Evolutionary conservation across 2,113 vertebrate genomes (phyloP).

Genomic region (Psophia crepitans): DNA sequence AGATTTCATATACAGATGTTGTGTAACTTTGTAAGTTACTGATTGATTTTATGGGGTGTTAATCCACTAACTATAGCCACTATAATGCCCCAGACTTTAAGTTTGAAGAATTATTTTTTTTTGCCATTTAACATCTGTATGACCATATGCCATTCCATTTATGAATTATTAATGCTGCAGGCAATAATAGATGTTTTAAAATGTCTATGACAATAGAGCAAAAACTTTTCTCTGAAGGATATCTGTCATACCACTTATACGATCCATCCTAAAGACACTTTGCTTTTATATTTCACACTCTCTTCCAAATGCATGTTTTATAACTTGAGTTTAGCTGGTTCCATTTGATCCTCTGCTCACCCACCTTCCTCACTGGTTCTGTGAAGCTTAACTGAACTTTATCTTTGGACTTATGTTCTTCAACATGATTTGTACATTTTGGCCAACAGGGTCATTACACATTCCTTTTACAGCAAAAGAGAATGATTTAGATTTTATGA

Average conservation of each 20-base stretch:
- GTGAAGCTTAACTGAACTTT: neutral
- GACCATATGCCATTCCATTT: neutral
- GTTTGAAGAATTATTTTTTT: neutral
- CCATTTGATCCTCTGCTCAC: neutral
- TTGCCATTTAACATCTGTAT: neutral
- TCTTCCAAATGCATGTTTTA: neutral
- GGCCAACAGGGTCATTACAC: neutral
- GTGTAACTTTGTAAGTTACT: neutral
- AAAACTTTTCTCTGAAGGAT: neutral
- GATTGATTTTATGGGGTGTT: neutral
- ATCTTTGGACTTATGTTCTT: neutral
- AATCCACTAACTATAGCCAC: neutral
- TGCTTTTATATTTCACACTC: neutral
- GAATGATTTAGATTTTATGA: neutral
- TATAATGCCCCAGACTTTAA: neutral
- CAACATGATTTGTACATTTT: neutral
- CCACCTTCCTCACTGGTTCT: neutral
- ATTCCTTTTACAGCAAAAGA: neutral
- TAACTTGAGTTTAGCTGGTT: neutral
- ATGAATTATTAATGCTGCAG: neutral
- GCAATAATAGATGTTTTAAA: neutral
- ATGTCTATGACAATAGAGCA: neutral
- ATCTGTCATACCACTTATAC: neutral
- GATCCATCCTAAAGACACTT: neutral
- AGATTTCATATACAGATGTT: no score